Percentiles rank a stretch among this genome's conserved stretches.
These are phyloP conservation scores for Cottus gobio DNA, from an alignment of 2,113 vertebrate genomes.

Conservation along the genomic window DNA sequence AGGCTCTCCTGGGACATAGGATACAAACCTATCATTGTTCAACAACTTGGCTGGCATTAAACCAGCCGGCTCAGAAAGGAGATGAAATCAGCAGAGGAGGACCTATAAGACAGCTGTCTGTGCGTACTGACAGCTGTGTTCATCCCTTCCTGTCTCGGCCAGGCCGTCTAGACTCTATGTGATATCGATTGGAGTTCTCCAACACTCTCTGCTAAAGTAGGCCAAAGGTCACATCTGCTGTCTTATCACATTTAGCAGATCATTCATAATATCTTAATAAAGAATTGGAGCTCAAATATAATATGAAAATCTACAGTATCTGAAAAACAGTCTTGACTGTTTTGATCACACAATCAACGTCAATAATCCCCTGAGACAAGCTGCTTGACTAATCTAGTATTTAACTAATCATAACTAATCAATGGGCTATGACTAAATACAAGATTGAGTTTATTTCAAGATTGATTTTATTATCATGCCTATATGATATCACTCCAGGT, in stretches of 20 bases:
- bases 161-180: constrained; percentile 12
- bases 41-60: constrained; percentile 4
- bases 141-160: constrained; percentile 12
- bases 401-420: not conserved
- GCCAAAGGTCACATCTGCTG: constrained; percentile 39
- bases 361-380: constrained; percentile 1
- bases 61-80: constrained; percentile 9
- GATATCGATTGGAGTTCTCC: constrained; percentile 21
- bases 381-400: not conserved
- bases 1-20: not conserved
- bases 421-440: constrained; percentile 7
- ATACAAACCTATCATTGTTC: not conserved
- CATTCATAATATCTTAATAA: constrained; percentile 12
- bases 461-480: too few relatives aligned
- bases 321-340: not conserved
- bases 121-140: constrained; percentile 20
- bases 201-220: not conserved
- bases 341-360: not conserved
- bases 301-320: not conserved
- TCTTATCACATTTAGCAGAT: constrained; percentile 25
- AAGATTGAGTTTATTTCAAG: too few relatives aligned
- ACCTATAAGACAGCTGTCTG: constrained; percentile 8
- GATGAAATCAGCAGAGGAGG: constrained; percentile 23
- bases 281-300: not conserved
- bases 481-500: too few relatives aligned